phyloP scores from a whole-genome alignment of 2,888 invertebrate species.

The Parnassius mnemosyne region DNA sequence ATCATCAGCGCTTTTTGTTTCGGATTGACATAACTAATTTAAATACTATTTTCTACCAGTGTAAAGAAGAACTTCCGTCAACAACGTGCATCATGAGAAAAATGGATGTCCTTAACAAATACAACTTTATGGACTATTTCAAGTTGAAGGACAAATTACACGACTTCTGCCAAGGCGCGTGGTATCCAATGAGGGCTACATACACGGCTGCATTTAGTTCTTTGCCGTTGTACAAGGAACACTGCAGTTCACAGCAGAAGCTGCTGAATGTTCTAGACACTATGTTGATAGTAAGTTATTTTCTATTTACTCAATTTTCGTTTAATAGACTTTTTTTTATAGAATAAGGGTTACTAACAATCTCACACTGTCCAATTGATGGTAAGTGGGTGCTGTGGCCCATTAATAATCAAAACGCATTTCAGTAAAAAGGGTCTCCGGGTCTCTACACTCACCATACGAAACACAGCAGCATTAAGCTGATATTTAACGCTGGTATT shows the following conservation, averaged over 20 bases:
- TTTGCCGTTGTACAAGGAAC: constrained; percentile 50
- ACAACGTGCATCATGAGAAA: constrained; percentile 56
- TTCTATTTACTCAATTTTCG: no score
- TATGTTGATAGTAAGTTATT: constrained; percentile 59
- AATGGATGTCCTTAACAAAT: constrained; percentile 63
- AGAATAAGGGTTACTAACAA: no score
- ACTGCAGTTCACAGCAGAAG: constrained; percentile 62
- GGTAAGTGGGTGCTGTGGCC: no score
- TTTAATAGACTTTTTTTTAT: no score
- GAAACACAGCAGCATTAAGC: no score
- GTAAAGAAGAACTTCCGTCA: constrained; percentile 50
- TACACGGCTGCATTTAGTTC: constrained; percentile 48
- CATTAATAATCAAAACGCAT: no score
- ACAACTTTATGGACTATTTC: constrained; percentile 67
- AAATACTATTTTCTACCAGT: constrained; percentile 41
- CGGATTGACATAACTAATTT: no score
- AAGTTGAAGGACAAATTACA: constrained; percentile 60
- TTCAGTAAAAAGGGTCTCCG: no score
- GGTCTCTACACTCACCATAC: no score
- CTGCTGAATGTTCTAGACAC: constrained; percentile 63
- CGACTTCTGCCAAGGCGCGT: constrained; percentile 40
- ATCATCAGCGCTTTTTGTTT: no score
- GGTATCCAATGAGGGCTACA: constrained; percentile 41
- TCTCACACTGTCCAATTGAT: no score
- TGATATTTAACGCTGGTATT: no score